phyloP scores from a whole-genome alignment of 2,113 vertebrate genomes.

The Ctenomys sociabilis region DNA sequence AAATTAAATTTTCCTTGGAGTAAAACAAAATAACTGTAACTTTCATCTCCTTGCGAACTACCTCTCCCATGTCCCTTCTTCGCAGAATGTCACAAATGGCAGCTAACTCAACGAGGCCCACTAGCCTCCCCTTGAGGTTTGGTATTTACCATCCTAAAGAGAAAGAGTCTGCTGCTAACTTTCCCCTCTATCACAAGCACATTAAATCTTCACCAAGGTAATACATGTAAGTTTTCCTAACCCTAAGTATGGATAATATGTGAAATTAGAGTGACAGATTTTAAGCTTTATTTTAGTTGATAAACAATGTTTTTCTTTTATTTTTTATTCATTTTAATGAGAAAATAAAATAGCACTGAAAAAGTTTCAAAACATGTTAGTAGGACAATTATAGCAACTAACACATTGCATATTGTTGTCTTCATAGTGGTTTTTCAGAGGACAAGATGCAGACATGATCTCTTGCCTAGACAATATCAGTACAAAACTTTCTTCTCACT shows the following conservation, averaged over 20 bases:
- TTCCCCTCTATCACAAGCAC: not conserved
- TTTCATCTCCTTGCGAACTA: not conserved
- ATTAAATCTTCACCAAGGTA: not conserved
- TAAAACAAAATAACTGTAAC: not conserved
- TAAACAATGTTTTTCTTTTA: not conserved
- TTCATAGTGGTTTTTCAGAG: no score
- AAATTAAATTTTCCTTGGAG: not conserved
- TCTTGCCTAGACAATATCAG: no score
- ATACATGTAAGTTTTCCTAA: not conserved
- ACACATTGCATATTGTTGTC: no score
- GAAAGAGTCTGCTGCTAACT: not conserved
- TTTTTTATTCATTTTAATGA: no score
- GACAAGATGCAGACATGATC: no score
- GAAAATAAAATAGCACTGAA: no score
- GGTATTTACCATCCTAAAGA: not conserved
- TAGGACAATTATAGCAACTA: no score
- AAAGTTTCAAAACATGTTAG: no score
- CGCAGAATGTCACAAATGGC: not conserved
- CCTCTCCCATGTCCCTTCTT: not conserved
- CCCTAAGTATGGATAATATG: not conserved
- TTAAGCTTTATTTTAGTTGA: not conserved
- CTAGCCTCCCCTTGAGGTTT: not conserved
- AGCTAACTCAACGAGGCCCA: not conserved
- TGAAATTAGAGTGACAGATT: not conserved
- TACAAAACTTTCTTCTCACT: no score